These are phyloP conservation scores for Caenorhabditis plicata DNA, from an alignment of 2,888 invertebrate genomes.

Conservation along the genomic window DNA sequence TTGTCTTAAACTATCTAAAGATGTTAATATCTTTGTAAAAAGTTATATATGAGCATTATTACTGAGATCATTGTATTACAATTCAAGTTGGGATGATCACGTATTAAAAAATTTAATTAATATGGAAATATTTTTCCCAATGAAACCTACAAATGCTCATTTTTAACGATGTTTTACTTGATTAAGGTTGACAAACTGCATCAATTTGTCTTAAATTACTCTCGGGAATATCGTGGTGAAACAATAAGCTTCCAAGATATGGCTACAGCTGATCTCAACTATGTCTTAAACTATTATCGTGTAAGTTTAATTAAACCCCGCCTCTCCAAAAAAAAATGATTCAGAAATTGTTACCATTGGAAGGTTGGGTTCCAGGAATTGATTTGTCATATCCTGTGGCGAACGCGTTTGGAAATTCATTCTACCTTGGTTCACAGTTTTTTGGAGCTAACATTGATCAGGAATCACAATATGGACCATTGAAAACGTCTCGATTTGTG, in stretches of 20 bases:
- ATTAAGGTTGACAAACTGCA: constrained; percentile 49
- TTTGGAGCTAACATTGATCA: constrained; percentile 50
- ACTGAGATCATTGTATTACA: too few species aligned
- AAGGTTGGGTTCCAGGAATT: constrained; percentile 33
- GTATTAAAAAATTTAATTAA: too few species aligned
- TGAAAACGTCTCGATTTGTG: constrained; percentile 46
- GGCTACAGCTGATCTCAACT: constrained; percentile 39
- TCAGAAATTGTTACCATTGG: constrained; percentile 1
- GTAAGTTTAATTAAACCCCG: constrained; percentile 19
- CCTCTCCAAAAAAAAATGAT: constrained; percentile 1
- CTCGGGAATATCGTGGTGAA: constrained; percentile 19
- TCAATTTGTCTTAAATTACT: constrained; percentile 39
- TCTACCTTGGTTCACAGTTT: constrained; percentile 54
- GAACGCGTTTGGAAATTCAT: constrained; percentile 45
- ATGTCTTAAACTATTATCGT: constrained; percentile 45
- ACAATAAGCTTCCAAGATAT: constrained; percentile 36
- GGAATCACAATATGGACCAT: constrained; percentile 15
- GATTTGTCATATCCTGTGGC: constrained; percentile 52
- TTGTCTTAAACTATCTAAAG: too few species aligned
- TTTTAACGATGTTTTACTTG: too few species aligned
- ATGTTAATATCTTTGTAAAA: too few species aligned
- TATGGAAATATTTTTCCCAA: too few species aligned
- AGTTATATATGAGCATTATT: too few species aligned
- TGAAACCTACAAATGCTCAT: too few species aligned
- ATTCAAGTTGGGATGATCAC: too few species aligned